These are phyloP conservation scores for Neodiprion pinetum DNA, from an alignment of 1,140 invertebrate genomes.

Conservation along the genomic window DNA sequence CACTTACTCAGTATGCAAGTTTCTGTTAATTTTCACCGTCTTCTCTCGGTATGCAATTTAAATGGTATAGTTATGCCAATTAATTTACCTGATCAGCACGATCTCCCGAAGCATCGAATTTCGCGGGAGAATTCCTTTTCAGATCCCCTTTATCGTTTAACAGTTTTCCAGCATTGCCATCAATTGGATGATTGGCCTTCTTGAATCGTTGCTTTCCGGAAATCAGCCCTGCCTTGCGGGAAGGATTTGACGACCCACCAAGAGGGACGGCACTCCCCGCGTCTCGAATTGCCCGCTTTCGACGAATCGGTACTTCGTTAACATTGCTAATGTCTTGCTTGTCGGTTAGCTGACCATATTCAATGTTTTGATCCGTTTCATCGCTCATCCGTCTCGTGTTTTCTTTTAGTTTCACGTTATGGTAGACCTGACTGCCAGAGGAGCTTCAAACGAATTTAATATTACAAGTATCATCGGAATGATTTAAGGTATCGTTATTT, in stretches of 20 bases:
- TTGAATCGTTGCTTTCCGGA: not conserved
- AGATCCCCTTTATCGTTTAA: not conserved
- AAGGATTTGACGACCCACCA: not conserved
- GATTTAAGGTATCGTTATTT: not conserved
- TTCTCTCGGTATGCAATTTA: not conserved
- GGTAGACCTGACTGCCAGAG: not conserved
- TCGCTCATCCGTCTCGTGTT: not conserved
- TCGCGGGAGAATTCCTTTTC: not conserved
- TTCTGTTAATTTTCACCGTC: not conserved
- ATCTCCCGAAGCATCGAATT: not conserved
- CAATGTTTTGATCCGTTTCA: not conserved
- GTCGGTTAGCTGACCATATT: not conserved
- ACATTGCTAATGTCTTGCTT: not conserved
- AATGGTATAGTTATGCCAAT: not conserved
- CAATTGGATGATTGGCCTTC: not conserved
- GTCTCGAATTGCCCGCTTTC: not conserved
- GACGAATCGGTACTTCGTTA: not conserved
- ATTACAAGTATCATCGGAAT: not conserved
- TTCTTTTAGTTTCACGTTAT: not conserved
- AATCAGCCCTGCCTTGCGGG: not conserved
- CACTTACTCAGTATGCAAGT: not conserved
- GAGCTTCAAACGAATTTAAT: not conserved
- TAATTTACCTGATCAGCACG: not conserved
- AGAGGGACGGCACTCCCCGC: not conserved
- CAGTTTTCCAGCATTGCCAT: not conserved